These are phyloP conservation scores for Vesta saturnalis DNA, from an alignment of 2,888 invertebrate genomes.

Conservation along the genomic window DNA sequence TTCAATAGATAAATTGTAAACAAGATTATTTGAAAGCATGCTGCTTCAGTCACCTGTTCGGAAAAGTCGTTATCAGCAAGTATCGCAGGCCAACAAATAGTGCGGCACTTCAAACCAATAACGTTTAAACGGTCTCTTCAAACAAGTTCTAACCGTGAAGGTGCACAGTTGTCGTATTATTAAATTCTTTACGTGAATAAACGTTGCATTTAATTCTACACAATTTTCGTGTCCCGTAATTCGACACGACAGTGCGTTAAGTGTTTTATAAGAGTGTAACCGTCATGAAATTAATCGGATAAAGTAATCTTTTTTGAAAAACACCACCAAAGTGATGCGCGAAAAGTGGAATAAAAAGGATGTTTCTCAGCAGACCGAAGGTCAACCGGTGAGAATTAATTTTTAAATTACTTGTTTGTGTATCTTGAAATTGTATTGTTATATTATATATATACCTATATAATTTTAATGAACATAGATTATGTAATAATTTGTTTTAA, in stretches of 20 bases:
- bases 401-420: slow-evolving; percentile 1
- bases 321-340: slow-evolving; percentile 26
- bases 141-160: slow-evolving; percentile 6
- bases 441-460: background rate
- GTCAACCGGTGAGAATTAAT: slow-evolving; percentile 34
- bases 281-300: too few species aligned
- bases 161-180: background rate
- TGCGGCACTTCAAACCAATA: background rate
- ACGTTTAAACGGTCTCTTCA: slow-evolving; percentile 3
- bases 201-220: background rate
- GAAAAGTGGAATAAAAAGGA: slow-evolving; percentile 41
- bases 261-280: too few species aligned
- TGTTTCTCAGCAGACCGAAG: slow-evolving; percentile 26
- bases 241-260: too few species aligned
- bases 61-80: background rate
- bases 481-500: slow-evolving; percentile 2
- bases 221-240: too few species aligned
- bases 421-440: slow-evolving; percentile 5
- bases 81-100: background rate
- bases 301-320: background rate
- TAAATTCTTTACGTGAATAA: too few species aligned
- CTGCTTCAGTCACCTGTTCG: background rate
- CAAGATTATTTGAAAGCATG: background rate
- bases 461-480: background rate
- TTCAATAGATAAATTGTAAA: background rate